A percentile compares a stretch with the other conserved stretches of the same genome.
phyloP scores from a whole-genome alignment of 37 sponge, comb jelly and placozoan genomes.

The Chondrosia reniformis region DNA sequence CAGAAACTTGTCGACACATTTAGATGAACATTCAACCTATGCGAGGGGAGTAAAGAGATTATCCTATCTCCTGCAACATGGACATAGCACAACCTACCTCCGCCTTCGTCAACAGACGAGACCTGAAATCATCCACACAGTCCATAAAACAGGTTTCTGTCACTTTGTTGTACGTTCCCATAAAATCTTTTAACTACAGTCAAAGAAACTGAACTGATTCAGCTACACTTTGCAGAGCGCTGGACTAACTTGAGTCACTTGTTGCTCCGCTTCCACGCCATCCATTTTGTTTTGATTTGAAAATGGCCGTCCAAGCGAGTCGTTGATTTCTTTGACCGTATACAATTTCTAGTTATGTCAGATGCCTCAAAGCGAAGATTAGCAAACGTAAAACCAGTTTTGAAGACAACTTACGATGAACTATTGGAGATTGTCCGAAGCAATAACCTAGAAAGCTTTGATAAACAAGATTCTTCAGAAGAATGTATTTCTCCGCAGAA shows the following conservation, averaged over 20 bases:
- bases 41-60: neutral
- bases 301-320: no score
- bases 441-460: no score
- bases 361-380: neutral
- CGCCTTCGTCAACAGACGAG: conserved; percentile 52
- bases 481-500: no score
- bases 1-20: conserved; percentile 88
- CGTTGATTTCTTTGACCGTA: no score
- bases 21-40: conserved; percentile 55
- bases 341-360: neutral
- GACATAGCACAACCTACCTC: conserved; percentile 41
- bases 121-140: conserved; percentile 82
- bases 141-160: conserved; percentile 79
- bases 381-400: neutral
- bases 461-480: no score
- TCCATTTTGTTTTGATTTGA: no score
- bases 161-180: conserved; percentile 81
- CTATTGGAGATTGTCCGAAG: neutral
- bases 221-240: no score
- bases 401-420: conserved; percentile 1
- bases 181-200: conserved; percentile 80
- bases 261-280: no score
- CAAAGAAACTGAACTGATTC: neutral
- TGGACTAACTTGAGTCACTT: no score
- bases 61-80: neutral